These are phyloP conservation scores for Syngnathus rostellatus DNA, from an alignment of 2,797 vertebrate species.

Conservation along the genomic window DNA sequence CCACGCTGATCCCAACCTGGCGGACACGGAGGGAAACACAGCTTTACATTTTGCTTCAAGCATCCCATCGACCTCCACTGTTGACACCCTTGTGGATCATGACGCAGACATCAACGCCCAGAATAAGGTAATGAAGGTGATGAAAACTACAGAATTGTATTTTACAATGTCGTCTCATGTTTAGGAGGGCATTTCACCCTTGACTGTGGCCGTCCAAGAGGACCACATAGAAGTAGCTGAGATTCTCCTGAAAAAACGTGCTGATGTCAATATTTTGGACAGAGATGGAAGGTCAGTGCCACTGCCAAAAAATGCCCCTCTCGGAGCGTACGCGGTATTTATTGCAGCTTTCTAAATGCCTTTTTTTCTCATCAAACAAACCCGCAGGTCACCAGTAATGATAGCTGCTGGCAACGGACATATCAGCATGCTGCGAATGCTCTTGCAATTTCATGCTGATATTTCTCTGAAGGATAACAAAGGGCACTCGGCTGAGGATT, in stretches of 20 bases:
- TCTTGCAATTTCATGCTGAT: slow-evolving; percentile 72
- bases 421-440: slow-evolving; percentile 67
- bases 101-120: slow-evolving; percentile 67
- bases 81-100: slow-evolving; percentile 68
- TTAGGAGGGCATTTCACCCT: slow-evolving; percentile 79
- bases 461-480: slow-evolving; percentile 69
- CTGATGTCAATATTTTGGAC: slow-evolving; percentile 69
- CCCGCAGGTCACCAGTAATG: slow-evolving; percentile 77
- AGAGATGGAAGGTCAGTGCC: slow-evolving; percentile 56
- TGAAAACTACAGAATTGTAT: background rate
- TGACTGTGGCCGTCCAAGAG: slow-evolving; percentile 76
- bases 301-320: background rate
- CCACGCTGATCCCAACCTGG: slow-evolving; percentile 76
- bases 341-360: background rate
- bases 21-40: slow-evolving; percentile 75
- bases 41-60: slow-evolving; percentile 79
- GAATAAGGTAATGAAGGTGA: slow-evolving; percentile 73
- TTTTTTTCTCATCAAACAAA: background rate
- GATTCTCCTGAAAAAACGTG: slow-evolving; percentile 75
- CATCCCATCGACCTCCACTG: slow-evolving; percentile 61
- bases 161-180: slow-evolving; percentile 8
- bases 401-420: slow-evolving; percentile 75
- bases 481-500: slow-evolving; percentile 77
- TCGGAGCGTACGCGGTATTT: background rate
- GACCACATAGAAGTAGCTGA: slow-evolving; percentile 78